Percentiles rank a stretch among this genome's conserved stretches.
Evolutionary conservation across 2,797 vertebrate genomes (phyloP).

Genomic region (Pantherophis vulpinus): DNA sequence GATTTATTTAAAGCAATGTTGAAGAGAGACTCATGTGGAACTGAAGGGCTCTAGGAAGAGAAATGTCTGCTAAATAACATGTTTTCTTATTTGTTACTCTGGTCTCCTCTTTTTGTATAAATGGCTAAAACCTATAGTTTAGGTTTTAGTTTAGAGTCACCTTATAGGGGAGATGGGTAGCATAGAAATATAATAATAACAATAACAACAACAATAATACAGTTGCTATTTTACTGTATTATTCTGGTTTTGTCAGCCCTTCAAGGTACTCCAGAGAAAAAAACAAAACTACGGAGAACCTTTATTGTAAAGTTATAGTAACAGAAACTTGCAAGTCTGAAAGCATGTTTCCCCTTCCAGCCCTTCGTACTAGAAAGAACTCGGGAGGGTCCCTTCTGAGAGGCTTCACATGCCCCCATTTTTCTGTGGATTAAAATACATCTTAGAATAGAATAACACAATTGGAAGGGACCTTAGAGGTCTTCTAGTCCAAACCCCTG

Average conservation of each 20-base stretch:
- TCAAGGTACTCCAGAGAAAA: not conserved
- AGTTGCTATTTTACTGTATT: not conserved
- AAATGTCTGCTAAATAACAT: not conserved
- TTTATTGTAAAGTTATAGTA: not conserved
- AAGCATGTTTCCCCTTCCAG: not conserved
- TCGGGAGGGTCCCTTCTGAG: not conserved
- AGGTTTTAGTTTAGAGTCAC: not conserved
- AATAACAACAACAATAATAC: no score
- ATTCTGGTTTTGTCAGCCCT: not conserved
- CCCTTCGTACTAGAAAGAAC: not conserved
- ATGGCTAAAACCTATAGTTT: not conserved
- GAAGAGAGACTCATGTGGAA: not conserved
- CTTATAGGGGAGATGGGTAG: not conserved
- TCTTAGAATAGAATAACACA: not conserved
- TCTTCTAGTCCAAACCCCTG: no score
- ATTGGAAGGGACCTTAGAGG: no score
- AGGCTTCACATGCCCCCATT: not conserved
- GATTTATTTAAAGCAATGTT: not conserved
- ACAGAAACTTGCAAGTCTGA: not conserved
- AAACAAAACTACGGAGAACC: not conserved
- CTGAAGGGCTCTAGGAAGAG: not conserved
- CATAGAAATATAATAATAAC: not conserved
- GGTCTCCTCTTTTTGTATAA: not conserved
- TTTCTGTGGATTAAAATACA: not conserved
- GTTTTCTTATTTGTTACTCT: not conserved